These are phyloP conservation scores for Cataglyphis altisquamis DNA, from an alignment of 2,888 invertebrate genomes.

Conservation along the genomic window DNA sequence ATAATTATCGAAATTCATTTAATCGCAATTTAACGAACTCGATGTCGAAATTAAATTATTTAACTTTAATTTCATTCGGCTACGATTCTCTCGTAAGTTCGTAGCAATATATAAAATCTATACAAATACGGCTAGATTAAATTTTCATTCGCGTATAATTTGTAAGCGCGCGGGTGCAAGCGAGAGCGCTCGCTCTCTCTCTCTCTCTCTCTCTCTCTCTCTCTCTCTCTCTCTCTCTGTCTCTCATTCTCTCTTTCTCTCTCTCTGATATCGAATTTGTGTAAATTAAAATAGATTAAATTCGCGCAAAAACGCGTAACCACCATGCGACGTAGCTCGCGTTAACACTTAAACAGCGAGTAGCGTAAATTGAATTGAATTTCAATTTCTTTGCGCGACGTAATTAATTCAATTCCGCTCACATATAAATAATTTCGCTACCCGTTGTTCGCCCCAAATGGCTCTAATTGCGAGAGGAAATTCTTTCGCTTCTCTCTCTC, in stretches of 20 bases:
- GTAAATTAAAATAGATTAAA: slow-evolving; percentile 57
- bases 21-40: slow-evolving; percentile 55
- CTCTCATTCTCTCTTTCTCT: background rate
- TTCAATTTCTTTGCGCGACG: slow-evolving; percentile 53
- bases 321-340: slow-evolving; percentile 33
- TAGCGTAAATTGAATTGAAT: slow-evolving; percentile 54
- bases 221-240: background rate
- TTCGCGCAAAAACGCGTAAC: slow-evolving; percentile 49
- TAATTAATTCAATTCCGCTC: slow-evolving; percentile 53
- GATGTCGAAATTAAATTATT: slow-evolving; percentile 57
- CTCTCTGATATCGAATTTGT: slow-evolving; percentile 49
- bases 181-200: background rate
- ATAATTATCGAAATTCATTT: slow-evolving; percentile 57
- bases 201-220: background rate
- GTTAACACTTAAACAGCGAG: slow-evolving; percentile 55
- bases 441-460: slow-evolving; percentile 30
- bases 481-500: background rate
- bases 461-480: slow-evolving; percentile 6
- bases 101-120: slow-evolving; percentile 57
- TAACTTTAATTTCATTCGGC: slow-evolving; percentile 55
- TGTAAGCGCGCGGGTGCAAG: slow-evolving; percentile 50
- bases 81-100: slow-evolving; percentile 55
- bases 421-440: slow-evolving; percentile 45
- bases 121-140: slow-evolving; percentile 56
- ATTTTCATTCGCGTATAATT: slow-evolving; percentile 57